Base-by-base conservation (phyloP, 2,888 invertebrate species). In the Gastrophysa polygoni region DNA sequence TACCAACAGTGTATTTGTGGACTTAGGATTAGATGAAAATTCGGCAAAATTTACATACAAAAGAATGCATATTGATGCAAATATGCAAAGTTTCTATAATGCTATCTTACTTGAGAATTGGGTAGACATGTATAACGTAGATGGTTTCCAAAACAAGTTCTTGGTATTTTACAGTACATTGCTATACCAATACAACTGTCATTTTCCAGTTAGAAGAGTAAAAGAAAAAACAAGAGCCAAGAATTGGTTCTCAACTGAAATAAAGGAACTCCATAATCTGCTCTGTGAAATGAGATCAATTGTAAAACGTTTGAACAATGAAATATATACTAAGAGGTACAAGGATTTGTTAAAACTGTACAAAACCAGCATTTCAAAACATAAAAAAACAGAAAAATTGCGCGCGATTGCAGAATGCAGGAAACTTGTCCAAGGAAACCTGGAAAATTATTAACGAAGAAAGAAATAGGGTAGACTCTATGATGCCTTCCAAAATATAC, bases 71-170 rank as follows among this genome's bases (percentile, higher is more conserved):
- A 43, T 4, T 43, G 16, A 43, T 43, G 43, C 43, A 43, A 43
- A 43, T 43, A 43, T 43, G 43, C 43, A 43, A 43, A 43, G 43
- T 43, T 43, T 43, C 43, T 43, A 43, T 43, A 43, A 43, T 43
- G 43, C n/a, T 43, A 43, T 43, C 43, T 43, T 43, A 43, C 43
- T 43, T 43, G 43, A 28, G 28, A 28, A 44, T 44, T 44, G 16
- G 18, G 44, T 18, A 44, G 44, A 44, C 10, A 44, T 44, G 44
- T 44, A 44, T 44, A 44, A 18, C 16, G 44, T 16, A 8, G 7
- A 44, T 44, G 44, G 44, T 44, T 44, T 44, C 44, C 44, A 44
- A 4, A 18, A 44, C 17, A 44, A 44, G 44, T 44, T 44, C 18
- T 44, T 16, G 11, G 44, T 16, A 44, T 44, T 44, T n/a, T 44